phyloP scores from a whole-genome alignment of 2,113 vertebrate genomes.

The Pogonocichla stellata region DNA sequence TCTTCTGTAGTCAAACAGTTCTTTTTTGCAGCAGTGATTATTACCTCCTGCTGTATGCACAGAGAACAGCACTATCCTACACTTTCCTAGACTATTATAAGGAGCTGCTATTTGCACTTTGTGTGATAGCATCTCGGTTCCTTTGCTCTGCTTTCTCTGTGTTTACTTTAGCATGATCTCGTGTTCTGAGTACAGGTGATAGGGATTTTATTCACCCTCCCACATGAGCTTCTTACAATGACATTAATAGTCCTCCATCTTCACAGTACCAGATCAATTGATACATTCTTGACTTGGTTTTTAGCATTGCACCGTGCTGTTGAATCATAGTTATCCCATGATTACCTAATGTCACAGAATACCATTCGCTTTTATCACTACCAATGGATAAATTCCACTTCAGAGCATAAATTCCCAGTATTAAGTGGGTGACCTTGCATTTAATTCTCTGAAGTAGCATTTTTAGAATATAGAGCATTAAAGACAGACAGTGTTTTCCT shows the following conservation, averaged over 20 bases:
- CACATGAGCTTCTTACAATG: neutral
- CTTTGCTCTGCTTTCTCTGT: neutral
- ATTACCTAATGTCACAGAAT: neutral
- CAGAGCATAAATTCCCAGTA: neutral
- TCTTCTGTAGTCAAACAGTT: neutral
- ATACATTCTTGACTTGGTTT: neutral
- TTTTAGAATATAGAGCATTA: neutral
- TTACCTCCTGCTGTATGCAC: neutral
- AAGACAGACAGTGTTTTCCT: neutral
- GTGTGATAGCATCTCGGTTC: neutral
- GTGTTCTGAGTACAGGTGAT: neutral
- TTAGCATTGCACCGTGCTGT: neutral
- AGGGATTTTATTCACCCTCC: neutral
- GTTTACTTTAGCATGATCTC: neutral
- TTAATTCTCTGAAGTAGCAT: neutral
- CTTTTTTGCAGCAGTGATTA: neutral
- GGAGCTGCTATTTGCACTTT: neutral
- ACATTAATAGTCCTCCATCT: neutral
- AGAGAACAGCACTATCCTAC: neutral
- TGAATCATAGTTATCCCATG: neutral
- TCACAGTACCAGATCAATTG: neutral
- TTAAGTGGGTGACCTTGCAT: neutral
- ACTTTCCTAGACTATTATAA: neutral
- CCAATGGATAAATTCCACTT: neutral
- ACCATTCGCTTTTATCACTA: neutral